phyloP scores from a whole-genome alignment of 92 coral and sea anemone genomes.

The Virgularia gustaviana region DNA sequence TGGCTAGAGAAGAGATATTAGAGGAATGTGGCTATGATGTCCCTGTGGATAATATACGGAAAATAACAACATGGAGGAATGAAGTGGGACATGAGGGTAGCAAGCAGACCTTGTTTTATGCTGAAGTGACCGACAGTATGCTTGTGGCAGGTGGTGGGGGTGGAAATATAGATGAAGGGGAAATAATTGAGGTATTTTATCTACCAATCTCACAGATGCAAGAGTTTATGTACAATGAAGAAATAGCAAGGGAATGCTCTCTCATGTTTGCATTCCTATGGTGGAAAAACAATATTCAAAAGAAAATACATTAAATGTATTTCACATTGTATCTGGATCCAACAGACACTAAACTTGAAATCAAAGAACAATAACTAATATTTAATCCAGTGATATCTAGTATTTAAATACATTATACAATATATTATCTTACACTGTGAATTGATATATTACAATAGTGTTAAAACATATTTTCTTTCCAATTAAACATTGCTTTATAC shows the following conservation, averaged over 20 bases:
- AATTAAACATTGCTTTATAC: too few species aligned
- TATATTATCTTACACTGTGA: too few species aligned
- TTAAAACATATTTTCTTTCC: too few species aligned
- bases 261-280: constrained; percentile 96
- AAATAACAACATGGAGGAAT: constrained; percentile 64
- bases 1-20: constrained; percentile 76
- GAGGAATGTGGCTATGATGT: constrained; percentile 99
- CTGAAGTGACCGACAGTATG: constrained; percentile 90
- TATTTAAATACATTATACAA: too few species aligned
- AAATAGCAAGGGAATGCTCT: constrained; percentile 68
- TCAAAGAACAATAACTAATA: too few species aligned
- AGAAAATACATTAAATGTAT: neutral
- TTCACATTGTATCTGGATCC: too few species aligned
- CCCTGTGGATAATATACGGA: constrained; percentile 67
- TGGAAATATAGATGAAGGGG: constrained; percentile 85
- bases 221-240: constrained; percentile 73
- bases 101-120: constrained; percentile 68
- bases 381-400: too few species aligned
- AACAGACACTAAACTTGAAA: too few species aligned
- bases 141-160: constrained; percentile 66
- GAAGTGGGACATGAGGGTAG: constrained; percentile 75
- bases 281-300: constrained; percentile 44
- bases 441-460: too few species aligned
- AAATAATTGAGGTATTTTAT: constrained; percentile 81
- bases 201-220: constrained; percentile 71